Evolutionary conservation across 2,797 vertebrate genomes (phyloP).

Genomic region (Calcarius lapponicus): DNA sequence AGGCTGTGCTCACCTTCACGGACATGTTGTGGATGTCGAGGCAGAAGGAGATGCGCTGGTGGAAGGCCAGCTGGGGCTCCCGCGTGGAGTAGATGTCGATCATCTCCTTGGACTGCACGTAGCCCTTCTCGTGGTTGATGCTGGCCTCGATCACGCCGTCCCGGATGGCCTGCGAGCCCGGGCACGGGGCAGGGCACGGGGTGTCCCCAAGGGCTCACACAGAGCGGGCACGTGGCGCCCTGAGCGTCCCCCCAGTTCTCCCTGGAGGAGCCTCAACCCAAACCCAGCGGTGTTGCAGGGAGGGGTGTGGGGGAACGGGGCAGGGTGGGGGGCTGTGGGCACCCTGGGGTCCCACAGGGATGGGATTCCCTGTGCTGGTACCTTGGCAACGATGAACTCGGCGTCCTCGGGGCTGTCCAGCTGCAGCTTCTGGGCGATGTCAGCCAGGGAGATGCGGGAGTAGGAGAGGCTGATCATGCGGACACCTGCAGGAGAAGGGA

Average conservation of each 20-base stretch:
- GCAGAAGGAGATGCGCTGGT: constrained; percentile 98
- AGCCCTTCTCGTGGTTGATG: constrained; percentile 98
- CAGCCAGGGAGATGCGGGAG: constrained; percentile 92
- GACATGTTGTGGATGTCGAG: constrained; percentile 99
- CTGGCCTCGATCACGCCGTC: constrained; percentile 97
- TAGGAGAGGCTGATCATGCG: constrained; percentile 98
- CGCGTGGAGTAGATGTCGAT: constrained; percentile 96
- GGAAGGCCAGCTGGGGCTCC: constrained; percentile 96
- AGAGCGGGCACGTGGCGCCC: background rate
- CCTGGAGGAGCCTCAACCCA: background rate
- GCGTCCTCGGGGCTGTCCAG: constrained; percentile 96
- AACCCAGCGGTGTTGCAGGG: rapidly evolving
- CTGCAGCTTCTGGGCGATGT: constrained; percentile 96
- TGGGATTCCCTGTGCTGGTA: background rate
- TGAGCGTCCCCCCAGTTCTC: background rate
- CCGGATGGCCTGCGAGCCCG: constrained; percentile 86
- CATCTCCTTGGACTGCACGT: constrained; percentile 96
- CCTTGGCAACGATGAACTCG: constrained; percentile 98
- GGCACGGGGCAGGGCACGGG: background rate
- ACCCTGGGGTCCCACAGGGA: background rate
- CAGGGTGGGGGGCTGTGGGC: background rate
- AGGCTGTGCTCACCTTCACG: constrained; percentile 83
- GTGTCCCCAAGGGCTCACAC: background rate
- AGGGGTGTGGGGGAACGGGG: rapidly evolving
- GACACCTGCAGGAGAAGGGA: constrained; percentile 79